Conservation (phyloP, 2,888 invertebrate genomes). For the Diplolepis rosae region DNA sequence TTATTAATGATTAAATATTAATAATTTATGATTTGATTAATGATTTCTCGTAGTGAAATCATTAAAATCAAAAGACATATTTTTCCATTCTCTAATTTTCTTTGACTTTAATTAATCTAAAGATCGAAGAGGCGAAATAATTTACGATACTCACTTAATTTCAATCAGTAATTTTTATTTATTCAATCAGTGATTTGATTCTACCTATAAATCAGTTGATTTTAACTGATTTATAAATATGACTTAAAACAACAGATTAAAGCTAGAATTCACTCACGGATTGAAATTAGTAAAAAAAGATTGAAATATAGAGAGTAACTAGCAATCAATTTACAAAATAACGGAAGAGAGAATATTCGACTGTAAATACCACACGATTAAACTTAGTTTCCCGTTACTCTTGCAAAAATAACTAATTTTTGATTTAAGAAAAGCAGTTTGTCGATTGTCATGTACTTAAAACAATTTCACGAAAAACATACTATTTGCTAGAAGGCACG, state of each 20-base stretch:
- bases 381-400: background rate
- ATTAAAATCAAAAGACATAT: background rate
- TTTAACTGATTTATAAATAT: too few species aligned
- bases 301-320: too few species aligned
- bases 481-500: background rate
- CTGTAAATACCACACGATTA: conserved; percentile 25
- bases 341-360: background rate
- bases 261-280: too few species aligned
- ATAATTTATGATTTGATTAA: too few species aligned
- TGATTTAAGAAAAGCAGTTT: background rate
- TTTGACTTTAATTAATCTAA: conserved; percentile 9
- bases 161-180: too few species aligned
- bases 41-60: too few species aligned
- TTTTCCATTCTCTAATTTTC: conserved; percentile 2
- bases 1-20: too few species aligned
- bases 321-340: conserved; percentile 12
- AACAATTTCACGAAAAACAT: conserved; percentile 1
- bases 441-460: background rate
- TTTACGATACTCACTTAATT: too few species aligned
- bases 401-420: background rate
- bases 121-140: background rate
- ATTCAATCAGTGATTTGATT: too few species aligned
- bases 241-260: too few species aligned
- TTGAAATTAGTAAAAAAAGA: too few species aligned
- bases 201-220: too few species aligned